Evolutionary conservation across 1,140 invertebrate genomes (phyloP).

Genomic region (Listronotus oregonensis): DNA sequence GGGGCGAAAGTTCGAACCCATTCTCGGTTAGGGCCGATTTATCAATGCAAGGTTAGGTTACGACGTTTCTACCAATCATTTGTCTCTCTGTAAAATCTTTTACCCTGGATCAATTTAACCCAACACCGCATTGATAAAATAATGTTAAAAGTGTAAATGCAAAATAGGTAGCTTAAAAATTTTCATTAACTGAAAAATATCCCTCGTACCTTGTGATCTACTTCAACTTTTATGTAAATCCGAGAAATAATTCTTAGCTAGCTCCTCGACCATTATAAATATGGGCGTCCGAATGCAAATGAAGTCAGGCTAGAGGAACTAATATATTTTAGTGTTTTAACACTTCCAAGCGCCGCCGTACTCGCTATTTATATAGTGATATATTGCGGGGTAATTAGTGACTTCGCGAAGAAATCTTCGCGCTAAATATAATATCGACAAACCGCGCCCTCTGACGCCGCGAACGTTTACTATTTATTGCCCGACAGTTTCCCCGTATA

Average conservation of each 20-base stretch:
- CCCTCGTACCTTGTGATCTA: not conserved
- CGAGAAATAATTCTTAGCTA: too few species aligned
- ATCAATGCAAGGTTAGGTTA: too few species aligned
- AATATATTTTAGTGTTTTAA: slow-evolving; percentile 56
- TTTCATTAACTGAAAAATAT: not conserved
- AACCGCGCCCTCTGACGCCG: slow-evolving; percentile 46
- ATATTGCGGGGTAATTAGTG: slow-evolving; percentile 55
- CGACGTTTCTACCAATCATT: too few species aligned
- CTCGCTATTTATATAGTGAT: slow-evolving; percentile 54
- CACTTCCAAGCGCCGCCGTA: slow-evolving; percentile 50
- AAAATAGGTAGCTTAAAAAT: too few species aligned
- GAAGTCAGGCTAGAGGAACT: slow-evolving; percentile 47
- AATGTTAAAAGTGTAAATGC: too few species aligned
- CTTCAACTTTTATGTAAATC: too few species aligned
- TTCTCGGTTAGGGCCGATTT: too few species aligned
- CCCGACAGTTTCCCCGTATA: slow-evolving; percentile 43
- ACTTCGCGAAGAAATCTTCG: slow-evolving; percentile 45
- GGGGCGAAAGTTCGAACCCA: too few species aligned
- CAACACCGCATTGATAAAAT: too few species aligned
- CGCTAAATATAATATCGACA: slow-evolving; percentile 46
- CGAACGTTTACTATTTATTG: slow-evolving; percentile 51
- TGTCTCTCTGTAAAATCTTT: too few species aligned
- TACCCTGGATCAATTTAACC: too few species aligned
- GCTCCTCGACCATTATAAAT: slow-evolving; percentile 47
- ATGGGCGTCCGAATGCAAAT: slow-evolving; percentile 52